Conservation (phyloP, 2,797 vertebrate species). For the Poeciliopsis infans region DNA sequence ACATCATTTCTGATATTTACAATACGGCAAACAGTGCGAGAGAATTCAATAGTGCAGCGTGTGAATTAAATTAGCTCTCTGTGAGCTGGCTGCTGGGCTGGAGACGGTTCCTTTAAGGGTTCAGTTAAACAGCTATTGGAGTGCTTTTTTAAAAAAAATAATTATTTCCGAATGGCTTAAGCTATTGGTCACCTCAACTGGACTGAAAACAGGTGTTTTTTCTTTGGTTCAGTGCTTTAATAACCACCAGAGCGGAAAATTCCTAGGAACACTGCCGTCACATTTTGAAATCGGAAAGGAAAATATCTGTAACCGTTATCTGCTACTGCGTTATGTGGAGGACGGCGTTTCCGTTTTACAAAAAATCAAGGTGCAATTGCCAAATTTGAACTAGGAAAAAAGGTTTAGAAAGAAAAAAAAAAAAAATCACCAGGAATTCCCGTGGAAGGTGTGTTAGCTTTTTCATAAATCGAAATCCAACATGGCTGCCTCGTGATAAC, state of each 20-base stretch:
- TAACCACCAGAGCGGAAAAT: not conserved
- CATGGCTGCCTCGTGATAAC: not conserved
- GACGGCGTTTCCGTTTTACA: not conserved
- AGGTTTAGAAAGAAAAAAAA: too few species aligned
- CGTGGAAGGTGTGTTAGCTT: not conserved
- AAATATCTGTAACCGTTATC: not conserved
- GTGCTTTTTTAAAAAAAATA: not conserved
- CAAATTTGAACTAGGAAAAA: not conserved
- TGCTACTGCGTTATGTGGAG: not conserved
- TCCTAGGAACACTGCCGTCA: not conserved
- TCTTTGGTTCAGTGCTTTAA: not conserved
- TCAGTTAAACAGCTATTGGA: not conserved
- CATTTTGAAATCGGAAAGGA: not conserved
- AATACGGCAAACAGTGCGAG: constrained; percentile 10
- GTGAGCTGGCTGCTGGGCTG: constrained; percentile 19
- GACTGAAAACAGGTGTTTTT: not conserved
- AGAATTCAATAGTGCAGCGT: constrained; percentile 20
- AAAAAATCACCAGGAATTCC: not conserved
- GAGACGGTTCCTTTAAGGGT: not conserved
- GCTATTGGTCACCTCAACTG: not conserved
- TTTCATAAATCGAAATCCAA: not conserved
- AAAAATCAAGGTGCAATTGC: not conserved
- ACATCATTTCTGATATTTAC: constrained; percentile 25
- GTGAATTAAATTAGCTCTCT: constrained; percentile 38
- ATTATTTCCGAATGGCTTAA: not conserved